Percentiles rank a stretch among this genome's conserved stretches.
Evolutionary conservation across 2,888 invertebrate species (phyloP).

Genomic region (Cantharis nigra): DNA sequence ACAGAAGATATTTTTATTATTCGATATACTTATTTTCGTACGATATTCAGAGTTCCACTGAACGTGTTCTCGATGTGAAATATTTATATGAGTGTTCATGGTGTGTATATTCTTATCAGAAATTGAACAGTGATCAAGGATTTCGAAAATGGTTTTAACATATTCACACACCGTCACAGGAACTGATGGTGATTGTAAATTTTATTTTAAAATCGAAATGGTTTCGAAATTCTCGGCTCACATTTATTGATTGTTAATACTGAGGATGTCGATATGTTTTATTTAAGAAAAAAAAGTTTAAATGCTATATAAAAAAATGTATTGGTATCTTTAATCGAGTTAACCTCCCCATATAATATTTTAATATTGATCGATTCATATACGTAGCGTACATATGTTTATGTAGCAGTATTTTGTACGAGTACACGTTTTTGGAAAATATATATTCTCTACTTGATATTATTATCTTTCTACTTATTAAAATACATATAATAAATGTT

Average conservation of each 20-base stretch:
- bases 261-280: constrained; percentile 54
- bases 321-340: constrained; percentile 44
- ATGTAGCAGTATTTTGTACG: constrained; percentile 58
- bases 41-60: constrained; percentile 56
- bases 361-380: constrained; percentile 49
- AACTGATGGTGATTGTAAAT: neutral
- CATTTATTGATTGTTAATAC: constrained; percentile 51
- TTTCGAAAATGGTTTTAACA: constrained; percentile 17
- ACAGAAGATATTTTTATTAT: constrained; percentile 49
- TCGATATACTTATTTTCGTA: constrained; percentile 44
- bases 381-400: constrained; percentile 49
- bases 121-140: constrained; percentile 18
- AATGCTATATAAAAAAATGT: constrained; percentile 43
- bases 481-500: constrained; percentile 56
- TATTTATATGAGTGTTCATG: constrained; percentile 50
- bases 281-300: constrained; percentile 38
- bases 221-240: constrained; percentile 43
- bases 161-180: neutral
- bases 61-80: constrained; percentile 58
- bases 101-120: constrained; percentile 36
- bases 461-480: constrained; percentile 56
- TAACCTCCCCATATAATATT: constrained; percentile 53
- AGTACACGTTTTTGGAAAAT: constrained; percentile 58
- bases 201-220: neutral
- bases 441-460: constrained; percentile 55